These are phyloP conservation scores for Himalopsyche anomala DNA, from an alignment of 2,888 invertebrate genomes.

Conservation along the genomic window DNA sequence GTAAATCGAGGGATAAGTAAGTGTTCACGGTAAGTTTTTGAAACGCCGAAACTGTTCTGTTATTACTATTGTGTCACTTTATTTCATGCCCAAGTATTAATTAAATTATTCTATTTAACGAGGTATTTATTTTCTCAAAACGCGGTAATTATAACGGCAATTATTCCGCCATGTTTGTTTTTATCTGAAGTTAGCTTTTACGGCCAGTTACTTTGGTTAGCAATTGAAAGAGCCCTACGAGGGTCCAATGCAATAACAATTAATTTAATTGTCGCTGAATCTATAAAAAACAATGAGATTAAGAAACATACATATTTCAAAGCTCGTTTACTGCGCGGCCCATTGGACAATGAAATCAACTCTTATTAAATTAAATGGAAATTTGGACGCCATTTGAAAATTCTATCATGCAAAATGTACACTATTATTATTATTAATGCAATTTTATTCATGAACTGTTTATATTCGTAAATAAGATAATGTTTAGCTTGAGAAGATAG, in stretches of 20 bases:
- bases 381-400: background rate
- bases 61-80: background rate
- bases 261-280: slow-evolving; percentile 30
- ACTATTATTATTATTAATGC: background rate
- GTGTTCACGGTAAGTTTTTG: too few relatives aligned
- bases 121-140: slow-evolving; percentile 19
- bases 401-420: background rate
- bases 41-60: background rate
- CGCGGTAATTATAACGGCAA: slow-evolving; percentile 19
- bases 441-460: background rate
- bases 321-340: slow-evolving; percentile 2
- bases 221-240: background rate
- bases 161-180: slow-evolving; percentile 22
- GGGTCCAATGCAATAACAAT: slow-evolving; percentile 26
- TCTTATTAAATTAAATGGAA: slow-evolving; percentile 11
- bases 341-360: slow-evolving; percentile 12
- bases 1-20: too few relatives aligned
- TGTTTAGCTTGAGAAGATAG: too few relatives aligned
- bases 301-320: slow-evolving; percentile 19
- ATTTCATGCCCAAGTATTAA: background rate
- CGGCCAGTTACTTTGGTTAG: slow-evolving; percentile 13
- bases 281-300: slow-evolving; percentile 34
- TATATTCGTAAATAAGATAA: too few relatives aligned
- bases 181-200: slow-evolving; percentile 19
- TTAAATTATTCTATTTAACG: slow-evolving; percentile 6